Evolutionary conservation across 2,797 vertebrate species (phyloP).

Genomic region (Propithecus deckenii): DNA sequence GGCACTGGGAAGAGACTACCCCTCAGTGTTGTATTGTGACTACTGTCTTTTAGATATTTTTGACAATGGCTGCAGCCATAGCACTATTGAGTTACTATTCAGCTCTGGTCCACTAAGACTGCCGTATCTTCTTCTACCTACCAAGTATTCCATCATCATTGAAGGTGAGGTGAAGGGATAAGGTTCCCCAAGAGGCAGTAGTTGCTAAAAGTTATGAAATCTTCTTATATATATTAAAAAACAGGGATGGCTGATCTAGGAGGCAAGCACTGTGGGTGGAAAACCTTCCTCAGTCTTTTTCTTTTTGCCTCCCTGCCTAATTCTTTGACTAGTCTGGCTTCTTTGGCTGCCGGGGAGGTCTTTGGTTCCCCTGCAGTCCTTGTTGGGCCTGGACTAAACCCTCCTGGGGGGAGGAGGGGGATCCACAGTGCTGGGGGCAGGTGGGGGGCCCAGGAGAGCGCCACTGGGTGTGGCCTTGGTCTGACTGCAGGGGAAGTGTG

Average conservation of each 20-base stretch:
- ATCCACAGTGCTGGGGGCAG: background rate
- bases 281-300: background rate
- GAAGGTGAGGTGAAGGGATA: background rate
- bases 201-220: background rate
- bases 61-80: background rate
- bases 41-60: background rate
- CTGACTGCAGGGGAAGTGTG: background rate
- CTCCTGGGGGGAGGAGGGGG: background rate
- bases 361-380: background rate
- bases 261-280: background rate
- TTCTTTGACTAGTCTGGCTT: background rate
- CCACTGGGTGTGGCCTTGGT: no score
- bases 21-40: background rate
- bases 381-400: background rate
- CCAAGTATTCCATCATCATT: background rate
- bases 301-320: background rate
- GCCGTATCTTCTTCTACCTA: background rate
- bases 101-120: background rate
- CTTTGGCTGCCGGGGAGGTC: background rate
- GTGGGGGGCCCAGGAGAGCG: background rate
- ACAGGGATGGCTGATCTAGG: background rate
- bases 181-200: background rate
- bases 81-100: background rate
- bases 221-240: background rate
- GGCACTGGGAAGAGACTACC: background rate